Base-by-base conservation (phyloP, 2,888 invertebrate genomes). In the Mythimna ferrago region DNA sequence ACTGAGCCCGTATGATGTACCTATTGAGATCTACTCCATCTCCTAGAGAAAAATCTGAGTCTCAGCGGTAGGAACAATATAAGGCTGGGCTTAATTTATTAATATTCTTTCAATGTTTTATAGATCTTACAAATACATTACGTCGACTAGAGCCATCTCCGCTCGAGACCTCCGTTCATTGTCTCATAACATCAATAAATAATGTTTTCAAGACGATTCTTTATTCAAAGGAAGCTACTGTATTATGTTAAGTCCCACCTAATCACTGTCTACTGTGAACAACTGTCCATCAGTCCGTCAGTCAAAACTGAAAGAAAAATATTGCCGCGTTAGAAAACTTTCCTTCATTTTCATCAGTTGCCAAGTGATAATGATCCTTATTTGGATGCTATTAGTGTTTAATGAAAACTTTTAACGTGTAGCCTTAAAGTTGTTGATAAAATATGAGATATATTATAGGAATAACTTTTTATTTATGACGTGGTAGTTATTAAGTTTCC, bases 191-290 rank as follows among this genome's bases (percentile, higher is more conserved):
- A 65, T 67, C 67, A 65, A 86, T 84, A 86, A 84, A 80, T 86
- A 73, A 84, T 76, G 68, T 64, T 44, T 54, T 44, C 51, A 61
- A 58, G 68, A 73, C 62, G 44, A 85, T 77, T 74, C 73, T 76
- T 78, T 78, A 71, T 72, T 54, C 61, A 11, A 54, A 66, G 41
- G 71, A 73, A 57, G 66, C 80, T 78, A 68, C 81, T 74, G 56
- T 80, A 73, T 81, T 87, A 86, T 88, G 87, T 85, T 83, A 86
- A 86, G 84, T 78, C 73, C 63, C 79, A 83, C 76, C 85, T 88
- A 87, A 89, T 89, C 88, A 88, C 83, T 88, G 86, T 86, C 89
- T 88, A 87, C 82, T 85, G 80, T 72, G 62, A 66, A 78, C 74
- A 58, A 73, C 73, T 60, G 70, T 63, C 60, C 53, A 71, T 76